phyloP scores from a whole-genome alignment of 2,113 vertebrate genomes.

The Panthera leo region DNA sequence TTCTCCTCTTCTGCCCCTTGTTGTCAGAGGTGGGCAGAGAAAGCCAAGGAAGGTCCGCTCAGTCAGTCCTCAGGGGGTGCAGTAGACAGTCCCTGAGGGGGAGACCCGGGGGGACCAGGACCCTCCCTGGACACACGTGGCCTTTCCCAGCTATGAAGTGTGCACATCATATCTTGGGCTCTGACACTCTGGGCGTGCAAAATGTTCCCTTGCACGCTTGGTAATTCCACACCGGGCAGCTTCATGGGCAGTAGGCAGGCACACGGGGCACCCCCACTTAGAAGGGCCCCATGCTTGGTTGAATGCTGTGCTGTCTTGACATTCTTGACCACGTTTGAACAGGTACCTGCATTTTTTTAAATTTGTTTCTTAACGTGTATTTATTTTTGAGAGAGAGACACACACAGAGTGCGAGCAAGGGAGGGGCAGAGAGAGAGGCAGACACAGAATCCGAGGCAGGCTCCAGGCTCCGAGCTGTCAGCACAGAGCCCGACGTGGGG shows the following conservation, averaged over 20 bases:
- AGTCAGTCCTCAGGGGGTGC: neutral
- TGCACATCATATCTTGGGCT: neutral
- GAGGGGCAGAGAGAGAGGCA: no score
- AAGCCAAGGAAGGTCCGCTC: neutral
- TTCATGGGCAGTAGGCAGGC: neutral
- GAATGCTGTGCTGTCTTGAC: neutral
- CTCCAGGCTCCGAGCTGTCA: no score
- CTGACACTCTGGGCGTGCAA: neutral
- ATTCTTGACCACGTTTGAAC: neutral
- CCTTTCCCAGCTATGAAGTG: neutral
- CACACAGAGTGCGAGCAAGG: no score
- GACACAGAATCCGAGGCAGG: no score
- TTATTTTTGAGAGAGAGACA: no score
- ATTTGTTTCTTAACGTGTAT: no score
- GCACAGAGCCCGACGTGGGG: no score
- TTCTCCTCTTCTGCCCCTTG: neutral
- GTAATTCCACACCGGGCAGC: neutral
- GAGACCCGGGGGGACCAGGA: neutral
- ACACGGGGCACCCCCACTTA: neutral
- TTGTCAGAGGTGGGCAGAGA: neutral
- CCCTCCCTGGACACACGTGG: neutral
- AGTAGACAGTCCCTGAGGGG: neutral
- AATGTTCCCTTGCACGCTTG: neutral
- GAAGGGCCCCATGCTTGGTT: neutral
- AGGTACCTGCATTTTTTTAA: neutral